Evolutionary conservation across 2,113 vertebrate species (phyloP).

Genomic region (Rhinolophus ferrumequinum): DNA sequence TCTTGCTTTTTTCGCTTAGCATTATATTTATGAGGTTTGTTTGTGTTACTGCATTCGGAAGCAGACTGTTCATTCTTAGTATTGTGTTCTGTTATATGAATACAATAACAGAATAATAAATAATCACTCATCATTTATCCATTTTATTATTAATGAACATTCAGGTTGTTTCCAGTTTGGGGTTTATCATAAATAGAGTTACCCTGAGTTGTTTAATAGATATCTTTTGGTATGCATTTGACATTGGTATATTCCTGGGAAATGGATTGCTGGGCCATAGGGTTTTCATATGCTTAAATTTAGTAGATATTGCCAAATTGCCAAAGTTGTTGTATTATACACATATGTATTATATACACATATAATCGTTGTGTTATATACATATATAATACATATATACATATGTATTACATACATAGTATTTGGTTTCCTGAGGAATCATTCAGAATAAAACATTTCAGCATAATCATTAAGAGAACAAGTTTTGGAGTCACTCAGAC

Average conservation of each 20-base stretch:
- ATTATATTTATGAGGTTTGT: neutral
- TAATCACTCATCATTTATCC: neutral
- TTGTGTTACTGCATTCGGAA: neutral
- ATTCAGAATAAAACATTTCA: conserved; percentile 9
- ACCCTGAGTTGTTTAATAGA: neutral
- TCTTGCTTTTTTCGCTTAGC: neutral
- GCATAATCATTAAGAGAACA: neutral
- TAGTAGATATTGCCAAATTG: neutral
- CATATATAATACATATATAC: no score
- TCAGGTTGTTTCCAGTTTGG: neutral
- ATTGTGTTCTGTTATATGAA: neutral
- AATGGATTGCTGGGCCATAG: neutral
- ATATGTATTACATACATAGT: neutral
- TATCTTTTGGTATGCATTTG: neutral
- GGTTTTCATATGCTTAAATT: neutral
- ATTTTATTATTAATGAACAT: neutral
- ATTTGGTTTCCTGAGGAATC: conserved; percentile 5
- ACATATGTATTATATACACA: neutral
- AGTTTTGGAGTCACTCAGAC: neutral
- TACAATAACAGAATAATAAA: neutral
- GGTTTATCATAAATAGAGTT: neutral
- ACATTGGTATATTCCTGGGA: neutral
- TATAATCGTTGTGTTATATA: no score
- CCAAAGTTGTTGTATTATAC: neutral
- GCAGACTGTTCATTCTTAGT: neutral